Percentiles rank a stretch among this genome's conserved stretches.
phyloP scores from a whole-genome alignment of 2,797 vertebrate species.

The Trichosurus vulpecula region DNA sequence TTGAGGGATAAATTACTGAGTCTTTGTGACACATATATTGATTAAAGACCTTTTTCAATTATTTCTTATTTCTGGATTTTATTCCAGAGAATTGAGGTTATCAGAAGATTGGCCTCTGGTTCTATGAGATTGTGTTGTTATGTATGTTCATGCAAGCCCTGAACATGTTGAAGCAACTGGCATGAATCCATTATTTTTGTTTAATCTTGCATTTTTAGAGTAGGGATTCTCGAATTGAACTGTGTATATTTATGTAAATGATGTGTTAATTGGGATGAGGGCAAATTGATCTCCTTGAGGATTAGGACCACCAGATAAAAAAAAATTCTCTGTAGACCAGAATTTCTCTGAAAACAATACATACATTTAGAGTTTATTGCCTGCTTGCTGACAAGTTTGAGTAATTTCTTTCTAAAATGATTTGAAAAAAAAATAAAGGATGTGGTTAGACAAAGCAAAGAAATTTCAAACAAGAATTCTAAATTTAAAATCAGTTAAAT shows the following conservation, averaged over 20 bases:
- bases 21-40: background rate
- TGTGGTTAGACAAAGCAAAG: background rate
- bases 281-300: background rate
- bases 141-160: background rate
- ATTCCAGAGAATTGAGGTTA: background rate
- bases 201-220: background rate
- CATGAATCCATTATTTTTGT: background rate
- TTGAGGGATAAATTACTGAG: background rate
- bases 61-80: background rate
- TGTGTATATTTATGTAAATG: background rate
- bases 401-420: background rate
- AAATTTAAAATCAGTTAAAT: background rate
- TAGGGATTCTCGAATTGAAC: background rate
- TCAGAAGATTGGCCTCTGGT: background rate
- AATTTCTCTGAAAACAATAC: background rate
- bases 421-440: background rate
- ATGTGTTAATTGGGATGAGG: background rate
- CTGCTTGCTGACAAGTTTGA: background rate
- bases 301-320: background rate
- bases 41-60: background rate
- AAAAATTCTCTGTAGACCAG: background rate
- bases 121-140: background rate
- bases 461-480: background rate
- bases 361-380: background rate
- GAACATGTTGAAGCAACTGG: background rate